Evolutionary conservation across 2,113 vertebrate genomes (phyloP).

Genomic region (Triplophysa tibetana): DNA sequence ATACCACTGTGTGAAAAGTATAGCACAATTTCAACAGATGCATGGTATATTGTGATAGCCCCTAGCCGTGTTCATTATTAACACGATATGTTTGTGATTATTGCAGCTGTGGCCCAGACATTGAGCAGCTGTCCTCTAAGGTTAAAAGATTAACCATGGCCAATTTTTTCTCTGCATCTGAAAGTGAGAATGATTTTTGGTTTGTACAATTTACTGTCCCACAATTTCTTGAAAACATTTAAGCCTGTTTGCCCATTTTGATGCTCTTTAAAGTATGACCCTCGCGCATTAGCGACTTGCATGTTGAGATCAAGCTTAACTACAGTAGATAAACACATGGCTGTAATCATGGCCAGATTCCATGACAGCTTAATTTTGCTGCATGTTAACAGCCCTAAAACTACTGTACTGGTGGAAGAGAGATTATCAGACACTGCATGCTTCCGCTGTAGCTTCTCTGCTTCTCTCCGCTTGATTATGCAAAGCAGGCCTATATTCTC

Average conservation of each 20-base stretch:
- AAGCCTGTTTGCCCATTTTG: too few relatives aligned
- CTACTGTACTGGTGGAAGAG: constrained; percentile 3
- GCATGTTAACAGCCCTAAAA: constrained; percentile 18
- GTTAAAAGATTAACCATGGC: not conserved
- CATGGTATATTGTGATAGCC: too few relatives aligned
- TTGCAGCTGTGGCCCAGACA: too few relatives aligned
- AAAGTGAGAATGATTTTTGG: not conserved
- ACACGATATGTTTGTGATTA: too few relatives aligned
- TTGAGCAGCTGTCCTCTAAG: not conserved
- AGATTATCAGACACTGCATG: constrained; percentile 65
- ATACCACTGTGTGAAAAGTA: too few relatives aligned
- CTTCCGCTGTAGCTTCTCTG: constrained; percentile 64
- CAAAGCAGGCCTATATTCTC: constrained; percentile 78
- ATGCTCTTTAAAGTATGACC: not conserved
- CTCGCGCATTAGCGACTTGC: not conserved
- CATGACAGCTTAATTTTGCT: not conserved
- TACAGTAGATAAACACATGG: constrained; percentile 25
- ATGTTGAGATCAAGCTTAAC: constrained; percentile 9
- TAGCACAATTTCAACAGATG: too few relatives aligned
- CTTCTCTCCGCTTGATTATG: constrained; percentile 78
- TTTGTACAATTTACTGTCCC: not conserved
- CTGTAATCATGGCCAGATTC: not conserved
- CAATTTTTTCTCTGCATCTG: not conserved
- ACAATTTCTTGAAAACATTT: not conserved
- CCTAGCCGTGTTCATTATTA: too few relatives aligned